A percentile compares a stretch with the other conserved stretches of the same genome.
Conservation (phyloP, 2,888 invertebrate species). For the Epiblema foenella region DNA sequence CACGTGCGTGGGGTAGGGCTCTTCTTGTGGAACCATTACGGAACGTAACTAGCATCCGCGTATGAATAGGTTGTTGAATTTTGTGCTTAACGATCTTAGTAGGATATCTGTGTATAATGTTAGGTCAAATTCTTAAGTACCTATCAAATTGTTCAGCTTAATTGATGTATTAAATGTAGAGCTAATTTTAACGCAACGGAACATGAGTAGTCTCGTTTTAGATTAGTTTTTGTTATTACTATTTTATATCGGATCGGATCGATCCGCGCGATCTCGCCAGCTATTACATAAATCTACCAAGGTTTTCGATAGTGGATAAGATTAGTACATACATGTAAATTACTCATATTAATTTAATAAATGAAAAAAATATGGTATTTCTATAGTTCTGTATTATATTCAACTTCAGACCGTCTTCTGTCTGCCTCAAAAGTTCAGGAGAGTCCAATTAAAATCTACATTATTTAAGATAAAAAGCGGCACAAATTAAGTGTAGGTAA, state of each 20-base stretch:
- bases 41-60: not conserved
- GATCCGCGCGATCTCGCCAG: too few relatives aligned
- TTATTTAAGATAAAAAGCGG: conserved; percentile 9
- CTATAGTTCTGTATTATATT: not conserved
- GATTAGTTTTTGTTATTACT: too few relatives aligned
- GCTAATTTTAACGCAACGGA: not conserved
- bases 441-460: not conserved
- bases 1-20: conserved; percentile 31
- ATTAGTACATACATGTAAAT: too few relatives aligned
- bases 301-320: too few relatives aligned
- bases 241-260: too few relatives aligned
- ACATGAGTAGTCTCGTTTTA: too few relatives aligned
- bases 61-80: not conserved
- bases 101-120: not conserved
- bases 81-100: not conserved
- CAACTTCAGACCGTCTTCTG: too few relatives aligned
- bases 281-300: too few relatives aligned
- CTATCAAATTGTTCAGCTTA: not conserved
- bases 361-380: too few relatives aligned
- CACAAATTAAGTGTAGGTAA: conserved; percentile 15
- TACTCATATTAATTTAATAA: too few relatives aligned
- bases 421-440: not conserved
- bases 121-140: not conserved
- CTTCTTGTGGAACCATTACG: conserved; percentile 6
- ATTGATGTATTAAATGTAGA: not conserved